Evolutionary conservation across 2,113 vertebrate genomes (phyloP).

Genomic region (Cyphomyrus plagiostoma): DNA sequence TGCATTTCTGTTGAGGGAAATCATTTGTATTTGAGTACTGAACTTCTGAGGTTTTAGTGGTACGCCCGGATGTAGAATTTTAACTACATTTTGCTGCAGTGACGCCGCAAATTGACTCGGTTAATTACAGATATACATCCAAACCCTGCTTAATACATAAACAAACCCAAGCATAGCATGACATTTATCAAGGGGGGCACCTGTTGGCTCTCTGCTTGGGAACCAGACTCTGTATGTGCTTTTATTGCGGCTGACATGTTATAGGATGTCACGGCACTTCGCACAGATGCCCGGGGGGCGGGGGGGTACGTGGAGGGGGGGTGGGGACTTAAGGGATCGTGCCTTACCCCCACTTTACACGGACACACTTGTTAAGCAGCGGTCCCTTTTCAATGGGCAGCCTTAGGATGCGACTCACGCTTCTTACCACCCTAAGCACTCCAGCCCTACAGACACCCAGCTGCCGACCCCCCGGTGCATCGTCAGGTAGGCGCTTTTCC

Average conservation of each 20-base stretch:
- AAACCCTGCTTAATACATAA: background rate
- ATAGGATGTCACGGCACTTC: background rate
- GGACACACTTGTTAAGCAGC: slow-evolving; percentile 12
- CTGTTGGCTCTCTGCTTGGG: background rate
- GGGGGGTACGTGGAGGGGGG: background rate
- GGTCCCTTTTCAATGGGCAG: slow-evolving; percentile 21
- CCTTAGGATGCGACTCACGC: slow-evolving; percentile 33
- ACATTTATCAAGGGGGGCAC: background rate
- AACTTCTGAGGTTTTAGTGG: background rate
- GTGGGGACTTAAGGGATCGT: background rate
- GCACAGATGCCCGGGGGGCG: background rate
- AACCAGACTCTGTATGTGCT: background rate
- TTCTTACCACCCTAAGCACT: slow-evolving; percentile 18
- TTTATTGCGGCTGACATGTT: background rate
- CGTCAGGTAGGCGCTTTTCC: slow-evolving; percentile 28
- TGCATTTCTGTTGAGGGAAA: background rate
- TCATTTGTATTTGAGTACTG: background rate
- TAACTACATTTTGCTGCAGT: background rate
- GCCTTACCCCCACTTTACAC: background rate
- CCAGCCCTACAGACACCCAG: slow-evolving; percentile 24
- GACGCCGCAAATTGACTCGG: background rate
- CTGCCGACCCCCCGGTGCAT: slow-evolving; percentile 10
- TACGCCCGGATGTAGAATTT: background rate
- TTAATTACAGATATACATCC: background rate
- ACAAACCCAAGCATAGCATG: background rate